These are phyloP conservation scores for Amblyjoppa proteus DNA, from an alignment of 2,888 invertebrate genomes.

Conservation along the genomic window DNA sequence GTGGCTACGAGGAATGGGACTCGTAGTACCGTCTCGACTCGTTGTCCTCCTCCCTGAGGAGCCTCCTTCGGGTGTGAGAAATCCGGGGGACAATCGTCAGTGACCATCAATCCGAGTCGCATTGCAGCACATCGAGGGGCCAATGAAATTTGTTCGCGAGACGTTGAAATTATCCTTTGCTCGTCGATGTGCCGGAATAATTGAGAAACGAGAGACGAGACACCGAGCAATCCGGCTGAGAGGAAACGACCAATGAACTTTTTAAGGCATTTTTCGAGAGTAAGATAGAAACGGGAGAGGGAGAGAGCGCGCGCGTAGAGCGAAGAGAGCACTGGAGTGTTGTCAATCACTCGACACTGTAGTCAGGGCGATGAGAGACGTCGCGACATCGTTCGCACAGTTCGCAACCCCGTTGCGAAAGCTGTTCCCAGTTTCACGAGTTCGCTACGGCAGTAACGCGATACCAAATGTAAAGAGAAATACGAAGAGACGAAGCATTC, in stretches of 20 bases:
- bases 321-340: neutral
- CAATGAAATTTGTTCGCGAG: neutral
- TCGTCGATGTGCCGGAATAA: conserved; percentile 10
- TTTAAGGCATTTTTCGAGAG: conserved; percentile 28
- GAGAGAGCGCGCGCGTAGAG: neutral
- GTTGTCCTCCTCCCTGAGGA: conserved; percentile 10
- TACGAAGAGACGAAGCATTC: conserved; percentile 10
- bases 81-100: neutral
- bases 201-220: conserved; percentile 19
- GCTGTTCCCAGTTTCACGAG: neutral
- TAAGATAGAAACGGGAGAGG: neutral
- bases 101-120: neutral
- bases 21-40: conserved; percentile 66
- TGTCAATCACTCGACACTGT: neutral
- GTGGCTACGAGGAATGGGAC: conserved; percentile 77
- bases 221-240: conserved; percentile 27
- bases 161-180: neutral
- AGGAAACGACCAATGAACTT: conserved; percentile 40
- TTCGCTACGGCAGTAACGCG: neutral
- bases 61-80: neutral
- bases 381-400: neutral
- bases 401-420: neutral
- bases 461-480: conserved; percentile 40
- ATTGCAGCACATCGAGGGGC: neutral
- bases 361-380: neutral